Base-by-base conservation (phyloP, 2,888 invertebrate genomes). In the Cantharis flavilabris region DNA sequence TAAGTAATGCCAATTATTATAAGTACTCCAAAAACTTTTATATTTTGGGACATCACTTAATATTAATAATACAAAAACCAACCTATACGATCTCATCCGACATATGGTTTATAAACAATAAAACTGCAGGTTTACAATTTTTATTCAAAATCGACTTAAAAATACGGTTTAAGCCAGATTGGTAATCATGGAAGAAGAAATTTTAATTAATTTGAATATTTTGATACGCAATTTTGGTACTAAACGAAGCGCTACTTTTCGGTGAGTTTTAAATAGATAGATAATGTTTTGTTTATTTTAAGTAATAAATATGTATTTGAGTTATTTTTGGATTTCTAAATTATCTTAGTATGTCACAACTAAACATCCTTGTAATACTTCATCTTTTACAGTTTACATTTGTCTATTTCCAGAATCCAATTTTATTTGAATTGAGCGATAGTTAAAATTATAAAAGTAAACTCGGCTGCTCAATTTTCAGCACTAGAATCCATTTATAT, bases 321-420 rank as follows among this genome's bases (percentile, higher is more conserved):
- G 65, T 67, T 67, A 67, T 67, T 67, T 67, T 67, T n/a, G 65
- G 65, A 67, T 23, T 18, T 67, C 26, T 67, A 67, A 67, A 67
- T 67, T 67, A 67, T 67, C 65, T 67, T 67, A n/a, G 65, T 67
- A 67, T 67, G 65, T 67, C 65, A 67, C 65, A 67, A 67, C 65
- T 67, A 67, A 67, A 67, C 65, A 67, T 67, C 65, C 65, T 67
- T 67, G 65, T 67, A 67, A 67, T 67, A 67, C 65, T 67, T 67
- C 65, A 67, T 67, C 65, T 67, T 67, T 67, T 67, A 67, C 65
- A 67, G 65, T 67, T 67, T 67, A 67, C 65, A 67, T 67, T 67
- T 23, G 23, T 67, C 65, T 67, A 67, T 67, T 67, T 67, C 65
- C 18, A 67, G 65, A 20, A 13, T 67, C 26, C 13, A 67, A 67